Evolutionary conservation across 2,888 invertebrate species (phyloP), one percentile per base, ranked within the genome.

Genomic region (Gymnosoma rotundatum): DNA sequence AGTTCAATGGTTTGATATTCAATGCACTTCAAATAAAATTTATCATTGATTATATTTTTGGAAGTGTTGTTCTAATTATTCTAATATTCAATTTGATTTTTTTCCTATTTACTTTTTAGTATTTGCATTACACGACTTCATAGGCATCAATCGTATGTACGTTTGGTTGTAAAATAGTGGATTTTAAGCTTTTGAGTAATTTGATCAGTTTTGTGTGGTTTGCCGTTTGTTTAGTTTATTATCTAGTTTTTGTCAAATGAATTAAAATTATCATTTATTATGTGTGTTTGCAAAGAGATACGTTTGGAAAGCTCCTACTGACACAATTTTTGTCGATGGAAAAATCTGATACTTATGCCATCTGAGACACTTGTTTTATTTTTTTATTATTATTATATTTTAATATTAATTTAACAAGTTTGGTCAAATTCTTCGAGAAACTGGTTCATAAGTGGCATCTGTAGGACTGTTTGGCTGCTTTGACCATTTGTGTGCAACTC

Each of bases 181-280:
- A 12, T 54, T 66, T 66, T 32, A 66, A 79, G 79, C 79, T 79
- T 66, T 79, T 73, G 2, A 32, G 79, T 52, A 79, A 79, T 42
- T 60, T 60, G 38, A 73, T 72, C 56, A 50, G 45, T 38, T 52
- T 60, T 66, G 1, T 83, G 75, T 32, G 83, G 74, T 75, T 79
- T n/a, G 54, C 58, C 58, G 66, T 45, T 70, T 36, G n/a, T 48
- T 52, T 36, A 58, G 45, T 48, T 70, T 45, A 1, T 42, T 42
- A 45, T 70, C 8, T 32, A 7, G 7, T 5, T 32, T 32, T 32
- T 32, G 8, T 32, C 32, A 32, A 32, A 6, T 32, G 6, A 32
- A 32, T 32, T 25, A 32, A 32, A 32, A 32, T 32, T 32, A 8
- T 32, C 3, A 7, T 32, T 32, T 32, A 32, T 5, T 14, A 14